Conservation (phyloP, 2,113 vertebrate species). For the Rhadina sibilatrix region DNA sequence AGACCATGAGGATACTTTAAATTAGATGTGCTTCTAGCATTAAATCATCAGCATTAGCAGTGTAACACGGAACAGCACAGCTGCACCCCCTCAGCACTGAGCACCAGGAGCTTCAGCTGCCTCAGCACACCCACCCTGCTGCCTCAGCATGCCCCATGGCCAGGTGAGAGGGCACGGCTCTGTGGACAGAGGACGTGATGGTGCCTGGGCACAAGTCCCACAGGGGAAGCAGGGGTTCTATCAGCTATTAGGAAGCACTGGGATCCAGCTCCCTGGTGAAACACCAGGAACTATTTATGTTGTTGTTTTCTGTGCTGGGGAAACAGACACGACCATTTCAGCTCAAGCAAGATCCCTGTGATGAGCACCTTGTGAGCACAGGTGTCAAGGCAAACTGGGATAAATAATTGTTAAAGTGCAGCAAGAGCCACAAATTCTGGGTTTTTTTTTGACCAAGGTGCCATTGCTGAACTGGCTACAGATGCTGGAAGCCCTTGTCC, state of each 20-base stretch:
- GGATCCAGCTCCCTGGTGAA: not conserved
- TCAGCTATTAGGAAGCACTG: not conserved
- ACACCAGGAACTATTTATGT: not conserved
- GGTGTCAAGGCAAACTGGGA: not conserved
- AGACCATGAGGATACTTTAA: not conserved
- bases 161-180: not conserved
- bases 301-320: not conserved
- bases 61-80: fast-evolving
- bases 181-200: not conserved
- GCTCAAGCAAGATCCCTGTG: not conserved
- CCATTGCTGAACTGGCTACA: not conserved
- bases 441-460: not conserved
- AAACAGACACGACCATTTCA: not conserved
- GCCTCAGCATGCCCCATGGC: not conserved
- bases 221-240: not conserved
- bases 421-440: not conserved
- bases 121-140: not conserved
- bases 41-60: not conserved
- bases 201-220: not conserved
- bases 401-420: not conserved
- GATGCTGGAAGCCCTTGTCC: not conserved
- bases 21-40: not conserved
- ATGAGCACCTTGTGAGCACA: not conserved
- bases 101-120: not conserved
- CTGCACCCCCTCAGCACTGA: not conserved